Base-by-base conservation (phyloP, 2,113 vertebrate species). In the Phainopepla nitens region DNA sequence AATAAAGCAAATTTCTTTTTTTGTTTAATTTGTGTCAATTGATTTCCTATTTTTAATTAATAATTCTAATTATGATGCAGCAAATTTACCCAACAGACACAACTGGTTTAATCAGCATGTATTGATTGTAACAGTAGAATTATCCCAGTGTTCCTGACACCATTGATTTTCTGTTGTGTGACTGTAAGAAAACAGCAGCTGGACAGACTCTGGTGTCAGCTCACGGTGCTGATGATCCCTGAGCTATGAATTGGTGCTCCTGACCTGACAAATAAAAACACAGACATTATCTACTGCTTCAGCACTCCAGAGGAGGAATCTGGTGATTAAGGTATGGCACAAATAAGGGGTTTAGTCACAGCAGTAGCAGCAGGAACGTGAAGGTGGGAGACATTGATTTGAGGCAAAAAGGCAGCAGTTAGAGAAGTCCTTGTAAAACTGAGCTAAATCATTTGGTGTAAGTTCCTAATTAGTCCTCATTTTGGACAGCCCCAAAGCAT, bases 41-140 rank as follows among this genome's bases (percentile, higher is more conserved):
- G 99, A 99, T 99, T 99, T 99, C 99, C 99, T 99, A 98, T 99
- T 99, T 99, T 99, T 99, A 99, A 99, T 99, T 99, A 99, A 99
- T 99, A 99, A 99, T 99, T 99, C 98, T 99, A 99, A 99, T 99
- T 99, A 99, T 99, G 98, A 99, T 99, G 98, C 98, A 98, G 98
- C 98, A 98, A 98, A 98, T 99, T 98, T 98, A 98, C 98, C 98
- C 98, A 98, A 94, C 93, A 96, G 97, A 97, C 98, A 98, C 94
- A 82, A 97, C 97, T 92, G 96, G 98, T 98, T 99, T 99, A 97
- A 99, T 99, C 97, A 98, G 97, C 97, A 94, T 56, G 79, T 97
- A 98, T 98, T 72, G 98, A 98, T 98, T 80, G 90, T 95, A 97
- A 90, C 97, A 94, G 96, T 86, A 98, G 98, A 98, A 97, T 97